Base-by-base conservation (phyloP, 2,888 invertebrate genomes). In the Pammene fasciana region DNA sequence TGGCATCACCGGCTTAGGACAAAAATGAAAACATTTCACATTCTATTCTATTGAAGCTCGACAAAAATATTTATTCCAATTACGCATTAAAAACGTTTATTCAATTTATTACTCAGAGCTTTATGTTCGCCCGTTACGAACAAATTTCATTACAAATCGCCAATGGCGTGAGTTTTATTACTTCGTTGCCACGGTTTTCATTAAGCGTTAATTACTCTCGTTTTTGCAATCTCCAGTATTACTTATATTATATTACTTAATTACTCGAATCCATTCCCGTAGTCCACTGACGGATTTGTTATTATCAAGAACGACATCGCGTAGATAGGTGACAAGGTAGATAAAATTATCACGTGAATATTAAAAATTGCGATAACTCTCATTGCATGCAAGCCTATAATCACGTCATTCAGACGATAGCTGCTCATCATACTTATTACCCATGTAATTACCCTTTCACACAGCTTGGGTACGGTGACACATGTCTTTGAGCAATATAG, bases 201-300 rank as follows among this genome's bases (percentile, higher is more conserved):
- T 68, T 68, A 62, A 64, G 64, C 52, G 18, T 57, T 64, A 68
- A 68, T 68, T 68, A 57, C 57, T 64, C 50, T 45, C 64, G 64
- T 57, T 59, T 65, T 52, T 38, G 34, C 59, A 34, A 57, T 11
- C 52, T 57, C 46, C 56, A 57, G 55, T 55, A 55, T 61, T 46
- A 61, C n/a, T n/a, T n/a, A 67, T 54, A 55, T 55, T 54, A 38
- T 38, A 38, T 38, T 38, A 5, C 43, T 62, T 68, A 56, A 56
- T 62, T 57, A 52, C 16, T 45, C 9, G 5, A 16, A 41, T 61
- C 36, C 13, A 45, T 55, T 66, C 48, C 52, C 38, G 38, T 38
- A 38, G 9, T 2, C 9, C 9, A 38, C 9, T 26, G 26, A 26
- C 4, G 26, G 26, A 26, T 26, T 26, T 26, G 26, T 3, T 4